These are phyloP conservation scores for Torymus auratus DNA, from an alignment of 2,888 invertebrate genomes.

Conservation along the genomic window DNA sequence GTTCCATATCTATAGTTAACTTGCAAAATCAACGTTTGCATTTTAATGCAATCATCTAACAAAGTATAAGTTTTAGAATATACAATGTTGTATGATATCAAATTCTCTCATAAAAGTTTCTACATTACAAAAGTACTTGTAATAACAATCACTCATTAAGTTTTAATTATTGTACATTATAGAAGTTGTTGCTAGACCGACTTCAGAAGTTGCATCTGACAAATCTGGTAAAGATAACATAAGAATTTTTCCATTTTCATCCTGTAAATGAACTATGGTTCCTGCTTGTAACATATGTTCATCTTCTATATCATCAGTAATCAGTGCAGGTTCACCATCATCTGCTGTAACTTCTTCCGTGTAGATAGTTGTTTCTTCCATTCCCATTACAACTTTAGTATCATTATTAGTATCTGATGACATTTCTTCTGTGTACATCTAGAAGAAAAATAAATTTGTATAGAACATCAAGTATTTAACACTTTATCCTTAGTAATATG, in stretches of 20 bases:
- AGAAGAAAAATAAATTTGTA: constrained; percentile 46
- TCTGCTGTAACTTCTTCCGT: constrained; percentile 75
- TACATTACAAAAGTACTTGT: neutral
- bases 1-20: too few species aligned
- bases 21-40: too few species aligned
- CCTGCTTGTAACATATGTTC: constrained; percentile 70
- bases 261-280: constrained; percentile 72
- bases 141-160: neutral
- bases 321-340: constrained; percentile 70
- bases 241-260: constrained; percentile 73
- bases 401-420: constrained; percentile 71
- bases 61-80: too few species aligned
- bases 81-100: neutral
- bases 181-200: constrained; percentile 72
- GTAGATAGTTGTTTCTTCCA: constrained; percentile 73
- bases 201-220: constrained; percentile 70
- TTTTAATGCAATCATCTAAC: too few species aligned
- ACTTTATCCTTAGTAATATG: constrained; percentile 9
- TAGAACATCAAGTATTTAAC: neutral
- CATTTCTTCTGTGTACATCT: constrained; percentile 72
- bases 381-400: constrained; percentile 71
- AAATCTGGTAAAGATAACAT: constrained; percentile 73
- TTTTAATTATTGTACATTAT: constrained; percentile 73
- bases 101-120: constrained; percentile 21
- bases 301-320: constrained; percentile 70